Conservation (phyloP, 2,888 invertebrate genomes). For the Alloplasta piceator region DNA sequence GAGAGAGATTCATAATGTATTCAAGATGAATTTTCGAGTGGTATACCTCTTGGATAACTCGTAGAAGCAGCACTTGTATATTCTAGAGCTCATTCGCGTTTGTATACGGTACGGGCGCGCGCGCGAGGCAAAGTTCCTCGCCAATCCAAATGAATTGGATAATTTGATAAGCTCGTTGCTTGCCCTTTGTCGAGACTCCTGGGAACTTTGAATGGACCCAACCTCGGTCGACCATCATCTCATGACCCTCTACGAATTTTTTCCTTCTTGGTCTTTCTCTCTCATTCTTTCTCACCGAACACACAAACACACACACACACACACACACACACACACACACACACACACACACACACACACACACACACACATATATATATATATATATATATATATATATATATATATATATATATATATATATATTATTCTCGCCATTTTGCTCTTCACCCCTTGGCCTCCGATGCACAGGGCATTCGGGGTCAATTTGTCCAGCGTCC, state of each 20-base stretch:
- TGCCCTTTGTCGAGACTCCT: conserved; percentile 83
- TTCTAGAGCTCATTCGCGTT: conserved; percentile 74
- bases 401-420: neutral
- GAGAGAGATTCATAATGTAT: too few species aligned
- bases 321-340: neutral
- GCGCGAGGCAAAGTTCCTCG: conserved; percentile 70
- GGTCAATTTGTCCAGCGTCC: too few species aligned
- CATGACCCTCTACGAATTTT: conserved; percentile 68
- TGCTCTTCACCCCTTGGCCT: conserved; percentile 26
- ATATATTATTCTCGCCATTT: conserved; percentile 22
- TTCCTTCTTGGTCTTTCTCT: conserved; percentile 51
- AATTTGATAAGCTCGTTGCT: conserved; percentile 83
- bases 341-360: conserved; percentile 17
- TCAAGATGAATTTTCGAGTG: conserved; percentile 70
- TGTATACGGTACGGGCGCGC: neutral
- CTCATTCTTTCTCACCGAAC: conserved; percentile 46
- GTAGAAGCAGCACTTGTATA: conserved; percentile 74
- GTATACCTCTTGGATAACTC: conserved; percentile 78
- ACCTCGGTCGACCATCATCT: conserved; percentile 77
- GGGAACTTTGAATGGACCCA: conserved; percentile 82
- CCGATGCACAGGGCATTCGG: conserved; percentile 3
- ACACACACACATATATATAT: neutral
- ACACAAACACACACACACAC: conserved; percentile 18
- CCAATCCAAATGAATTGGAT: conserved; percentile 84
- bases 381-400: conserved; percentile 1